Evolutionary conservation across 1,140 invertebrate species (phyloP).

Genomic region (Caenorhabditis remanei): DNA sequence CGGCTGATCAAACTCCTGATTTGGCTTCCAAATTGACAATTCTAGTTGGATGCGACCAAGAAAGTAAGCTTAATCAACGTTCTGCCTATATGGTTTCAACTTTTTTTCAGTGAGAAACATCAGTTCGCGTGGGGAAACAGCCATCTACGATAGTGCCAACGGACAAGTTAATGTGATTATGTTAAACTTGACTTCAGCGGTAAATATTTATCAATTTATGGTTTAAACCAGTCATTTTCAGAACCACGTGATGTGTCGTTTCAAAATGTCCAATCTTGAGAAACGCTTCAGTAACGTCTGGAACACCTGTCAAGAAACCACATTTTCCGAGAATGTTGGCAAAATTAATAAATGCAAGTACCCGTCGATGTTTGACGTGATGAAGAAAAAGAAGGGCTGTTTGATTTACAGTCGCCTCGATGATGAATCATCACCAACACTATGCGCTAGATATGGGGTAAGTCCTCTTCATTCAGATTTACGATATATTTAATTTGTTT

Average conservation of each 20-base stretch:
- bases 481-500: neutral
- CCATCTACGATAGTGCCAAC: neutral
- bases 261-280: constrained; percentile 12
- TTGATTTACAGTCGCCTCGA: constrained; percentile 1
- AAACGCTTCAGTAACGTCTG: constrained; percentile 43
- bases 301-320: constrained; percentile 34
- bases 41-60: constrained; percentile 25
- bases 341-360: constrained; percentile 2
- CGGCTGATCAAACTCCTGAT: neutral
- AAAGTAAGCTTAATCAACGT: constrained; percentile 7
- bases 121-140: constrained; percentile 3
- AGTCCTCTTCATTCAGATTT: neutral
- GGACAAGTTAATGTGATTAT: neutral
- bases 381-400: constrained; percentile 25
- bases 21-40: constrained; percentile 25
- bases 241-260: constrained; percentile 43
- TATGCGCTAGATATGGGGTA: constrained; percentile 48
- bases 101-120: neutral
- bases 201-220: neutral
- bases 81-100: neutral
- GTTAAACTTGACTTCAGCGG: neutral
- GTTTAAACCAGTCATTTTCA: neutral
- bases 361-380: neutral
- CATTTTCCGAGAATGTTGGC: neutral
- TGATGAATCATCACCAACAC: neutral